Conservation (phyloP, 2,113 vertebrate species). For the Blennius ocellaris region DNA sequence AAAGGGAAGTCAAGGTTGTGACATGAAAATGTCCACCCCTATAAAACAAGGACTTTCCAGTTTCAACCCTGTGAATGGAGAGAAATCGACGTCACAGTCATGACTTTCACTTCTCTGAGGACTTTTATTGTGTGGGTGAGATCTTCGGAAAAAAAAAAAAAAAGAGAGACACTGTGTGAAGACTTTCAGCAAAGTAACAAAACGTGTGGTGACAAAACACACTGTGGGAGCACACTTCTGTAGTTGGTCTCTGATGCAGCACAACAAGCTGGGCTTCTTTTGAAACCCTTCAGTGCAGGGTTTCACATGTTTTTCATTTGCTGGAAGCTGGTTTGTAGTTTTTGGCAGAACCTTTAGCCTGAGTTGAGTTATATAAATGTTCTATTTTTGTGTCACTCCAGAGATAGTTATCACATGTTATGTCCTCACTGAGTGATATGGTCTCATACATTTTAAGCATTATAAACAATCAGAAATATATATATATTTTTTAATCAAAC, state of each 20-base stretch:
- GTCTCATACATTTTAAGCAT: neutral
- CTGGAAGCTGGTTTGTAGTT: conserved; percentile 33
- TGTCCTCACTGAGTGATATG: conserved; percentile 6
- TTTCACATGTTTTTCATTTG: conserved; percentile 37
- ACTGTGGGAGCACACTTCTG: neutral
- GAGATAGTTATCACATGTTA: conserved; percentile 34
- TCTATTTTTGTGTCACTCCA: conserved; percentile 26
- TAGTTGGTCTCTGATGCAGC: too few species aligned
- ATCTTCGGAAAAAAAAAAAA: too few species aligned
- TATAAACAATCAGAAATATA: neutral
- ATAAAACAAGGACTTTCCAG: too few species aligned
- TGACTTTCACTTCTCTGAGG: too few species aligned
- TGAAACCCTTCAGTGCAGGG: conserved; percentile 14
- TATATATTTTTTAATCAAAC: neutral
- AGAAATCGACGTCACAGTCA: too few species aligned
- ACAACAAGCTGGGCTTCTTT: neutral
- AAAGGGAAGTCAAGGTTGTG: neutral
- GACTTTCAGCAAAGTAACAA: too few species aligned
- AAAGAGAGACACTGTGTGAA: too few species aligned
- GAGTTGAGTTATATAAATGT: conserved; percentile 31
- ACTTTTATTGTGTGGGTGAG: too few species aligned
- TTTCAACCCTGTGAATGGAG: too few species aligned
- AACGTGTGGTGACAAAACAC: too few species aligned
- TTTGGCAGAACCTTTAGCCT: conserved; percentile 52
- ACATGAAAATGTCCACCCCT: too few species aligned